Conservation (phyloP, 1,140 invertebrate genomes). For the Watersipora subatra region DNA sequence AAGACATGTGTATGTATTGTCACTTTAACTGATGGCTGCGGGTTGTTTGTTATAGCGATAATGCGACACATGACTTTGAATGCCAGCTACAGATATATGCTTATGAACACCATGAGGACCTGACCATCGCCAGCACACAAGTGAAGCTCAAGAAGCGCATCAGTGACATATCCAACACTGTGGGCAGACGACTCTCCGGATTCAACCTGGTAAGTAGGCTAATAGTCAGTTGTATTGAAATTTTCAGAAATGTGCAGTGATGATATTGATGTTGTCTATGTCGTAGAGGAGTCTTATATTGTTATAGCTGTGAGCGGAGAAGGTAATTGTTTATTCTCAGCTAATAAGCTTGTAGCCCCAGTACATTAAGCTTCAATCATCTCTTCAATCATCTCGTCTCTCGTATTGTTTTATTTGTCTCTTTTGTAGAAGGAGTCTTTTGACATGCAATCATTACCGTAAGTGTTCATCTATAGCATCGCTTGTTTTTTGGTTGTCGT, state of each 20-base stretch:
- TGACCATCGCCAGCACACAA: constrained; percentile 54
- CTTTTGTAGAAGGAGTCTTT: background rate
- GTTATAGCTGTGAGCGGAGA: background rate
- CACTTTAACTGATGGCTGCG: too few relatives aligned
- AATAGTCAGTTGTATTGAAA: background rate
- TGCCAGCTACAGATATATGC: constrained; percentile 55
- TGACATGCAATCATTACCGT: background rate
- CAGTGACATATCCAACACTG: constrained; percentile 48
- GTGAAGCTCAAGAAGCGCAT: constrained; percentile 55
- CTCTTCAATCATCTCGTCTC: too few relatives aligned
- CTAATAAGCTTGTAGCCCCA: background rate
- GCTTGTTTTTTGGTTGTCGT: background rate
- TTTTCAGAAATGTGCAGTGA: constrained; percentile 43
- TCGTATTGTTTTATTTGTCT: too few relatives aligned
- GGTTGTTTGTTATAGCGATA: constrained; percentile 50
- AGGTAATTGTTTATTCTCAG: background rate
- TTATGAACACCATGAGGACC: constrained; percentile 53
- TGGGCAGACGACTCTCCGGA: constrained; percentile 44
- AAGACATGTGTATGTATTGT: too few relatives aligned
- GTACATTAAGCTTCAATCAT: too few relatives aligned
- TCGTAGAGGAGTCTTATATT: background rate
- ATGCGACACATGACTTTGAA: constrained; percentile 52
- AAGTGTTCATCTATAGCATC: background rate
- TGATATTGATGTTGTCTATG: background rate
- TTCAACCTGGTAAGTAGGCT: constrained; percentile 20